phyloP scores from a whole-genome alignment of 2,113 vertebrate species.

The Upupa epops region DNA sequence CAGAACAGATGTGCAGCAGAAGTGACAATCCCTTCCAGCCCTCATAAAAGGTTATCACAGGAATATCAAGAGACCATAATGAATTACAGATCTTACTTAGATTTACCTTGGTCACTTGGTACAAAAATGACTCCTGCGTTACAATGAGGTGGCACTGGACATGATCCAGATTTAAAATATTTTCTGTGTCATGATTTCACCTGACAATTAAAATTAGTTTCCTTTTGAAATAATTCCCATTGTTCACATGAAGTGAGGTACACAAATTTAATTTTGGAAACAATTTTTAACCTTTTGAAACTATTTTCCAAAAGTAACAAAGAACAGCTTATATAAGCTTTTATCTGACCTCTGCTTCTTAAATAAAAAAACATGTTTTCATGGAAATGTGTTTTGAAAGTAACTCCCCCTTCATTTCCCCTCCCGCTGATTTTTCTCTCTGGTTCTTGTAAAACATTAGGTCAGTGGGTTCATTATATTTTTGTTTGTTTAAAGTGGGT shows the following conservation, averaged over 20 bases:
- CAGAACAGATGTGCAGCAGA: not conserved
- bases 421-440: not conserved
- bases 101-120: not conserved
- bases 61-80: not conserved
- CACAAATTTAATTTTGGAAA: constrained; percentile 70
- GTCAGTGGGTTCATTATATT: constrained; percentile 51
- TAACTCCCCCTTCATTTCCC: not conserved
- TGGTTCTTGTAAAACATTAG: constrained; percentile 69
- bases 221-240: constrained; percentile 61
- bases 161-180: constrained; percentile 9
- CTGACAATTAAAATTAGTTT: constrained; percentile 61
- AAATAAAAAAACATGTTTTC: constrained; percentile 76
- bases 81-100: not conserved
- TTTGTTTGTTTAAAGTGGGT: constrained; percentile 44
- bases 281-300: constrained; percentile 70
- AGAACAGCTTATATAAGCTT: constrained; percentile 66
- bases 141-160: not conserved
- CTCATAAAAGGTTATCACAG: not conserved
- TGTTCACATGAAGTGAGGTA: constrained; percentile 66
- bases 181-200: constrained; percentile 51
- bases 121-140: not conserved
- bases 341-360: constrained; percentile 69
- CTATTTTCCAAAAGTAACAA: constrained; percentile 72
- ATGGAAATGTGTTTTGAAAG: constrained; percentile 70
- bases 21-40: not conserved